Conservation (phyloP, 2,888 invertebrate genomes). For the Volucella inanis region DNA sequence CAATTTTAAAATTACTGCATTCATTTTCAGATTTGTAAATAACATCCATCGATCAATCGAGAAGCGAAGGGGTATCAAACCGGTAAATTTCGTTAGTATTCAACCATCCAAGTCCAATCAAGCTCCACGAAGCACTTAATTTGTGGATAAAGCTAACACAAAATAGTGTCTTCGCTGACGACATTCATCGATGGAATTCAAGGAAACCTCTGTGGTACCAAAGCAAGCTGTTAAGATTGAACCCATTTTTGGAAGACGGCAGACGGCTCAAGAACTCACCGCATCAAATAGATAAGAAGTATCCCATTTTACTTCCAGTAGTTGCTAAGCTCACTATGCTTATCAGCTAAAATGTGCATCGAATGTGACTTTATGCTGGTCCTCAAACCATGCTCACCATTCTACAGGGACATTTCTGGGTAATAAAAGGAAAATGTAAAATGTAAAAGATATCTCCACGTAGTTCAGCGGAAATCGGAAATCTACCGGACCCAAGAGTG, state of each 20-base stretch:
- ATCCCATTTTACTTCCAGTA: background rate
- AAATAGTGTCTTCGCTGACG: background rate
- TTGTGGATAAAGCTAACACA: background rate
- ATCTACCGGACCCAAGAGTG: too few relatives aligned
- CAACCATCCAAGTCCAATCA: background rate
- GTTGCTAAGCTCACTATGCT: background rate
- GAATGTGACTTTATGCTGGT: background rate
- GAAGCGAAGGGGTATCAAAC: too few relatives aligned
- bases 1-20: too few relatives aligned
- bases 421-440: too few relatives aligned
- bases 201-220: background rate
- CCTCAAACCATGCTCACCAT: too few relatives aligned
- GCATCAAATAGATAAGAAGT: background rate
- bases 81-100: background rate
- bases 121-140: background rate
- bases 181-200: background rate
- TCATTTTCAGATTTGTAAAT: background rate
- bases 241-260: background rate
- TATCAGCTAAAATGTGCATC: background rate
- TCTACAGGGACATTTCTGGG: too few relatives aligned
- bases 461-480: too few relatives aligned
- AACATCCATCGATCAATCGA: background rate
- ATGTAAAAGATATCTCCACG: too few relatives aligned
- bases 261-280: background rate
- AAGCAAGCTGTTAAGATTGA: background rate